Evolutionary conservation across 2,113 vertebrate species (phyloP), one percentile per base, ranked within the genome.

Genomic region (Malurus melanocephalus): DNA sequence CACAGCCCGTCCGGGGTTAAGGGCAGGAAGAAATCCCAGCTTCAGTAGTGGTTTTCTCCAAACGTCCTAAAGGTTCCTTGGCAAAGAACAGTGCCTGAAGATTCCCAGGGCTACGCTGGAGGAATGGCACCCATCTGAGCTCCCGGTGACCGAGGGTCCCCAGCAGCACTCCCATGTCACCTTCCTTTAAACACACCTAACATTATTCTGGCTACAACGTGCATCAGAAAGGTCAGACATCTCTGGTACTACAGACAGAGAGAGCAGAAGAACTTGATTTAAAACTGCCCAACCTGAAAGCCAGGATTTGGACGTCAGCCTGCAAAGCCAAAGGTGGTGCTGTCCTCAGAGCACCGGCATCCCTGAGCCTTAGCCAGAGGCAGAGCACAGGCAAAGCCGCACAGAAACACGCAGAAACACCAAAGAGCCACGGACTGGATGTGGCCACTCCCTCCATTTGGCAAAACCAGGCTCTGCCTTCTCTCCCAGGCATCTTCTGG

Each of bases 161-260:
- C 7, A 0, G 52, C 56, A 85, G 62, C 14, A 60, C 57, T 48
- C 60, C 38, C 43, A 7, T 1, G 9, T 68, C 2, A 0, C 43
- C 46, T 49, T 45, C 57, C 35, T 73, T 46, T 43, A 80, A 69
- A 67, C 10, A 4, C 0, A 24, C 5, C 17, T 59, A 33, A 32
- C 35, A 2, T 5, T 24, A 24, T 16, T 20, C 13, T 35, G 43
- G 9, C 56, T 80, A 65, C 28, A 32, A 8, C 0, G 6, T 2
- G 1, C 5, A 48, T 55, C 18, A n/a, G 42, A 28, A 72, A 76
- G 13, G 6, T 64, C 40, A 71, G 22, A 71, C 56, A 64, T 10
- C 56, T 43, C 64, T 1, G 3, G n/a, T 61, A 24, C 28, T 51
- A 26, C 51, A 80, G 59, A 32, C 32, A 51, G 51, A 23, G 7